phyloP scores from a whole-genome alignment of 2,888 invertebrate species.

The Pseudeuparius sepicola region DNA sequence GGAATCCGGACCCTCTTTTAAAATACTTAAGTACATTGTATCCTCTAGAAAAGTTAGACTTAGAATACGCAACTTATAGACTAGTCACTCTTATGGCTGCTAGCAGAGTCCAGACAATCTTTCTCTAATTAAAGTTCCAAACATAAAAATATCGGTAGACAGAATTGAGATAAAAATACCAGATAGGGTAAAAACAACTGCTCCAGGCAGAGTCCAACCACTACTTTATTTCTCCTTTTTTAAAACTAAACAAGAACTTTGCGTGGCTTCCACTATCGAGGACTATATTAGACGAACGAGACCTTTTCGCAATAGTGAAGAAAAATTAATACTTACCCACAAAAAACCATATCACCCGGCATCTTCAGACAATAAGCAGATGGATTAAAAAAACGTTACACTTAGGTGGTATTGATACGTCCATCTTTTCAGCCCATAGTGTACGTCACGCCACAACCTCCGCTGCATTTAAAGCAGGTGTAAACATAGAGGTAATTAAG shows the following conservation, averaged over 20 bases:
- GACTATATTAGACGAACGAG: constrained; percentile 4
- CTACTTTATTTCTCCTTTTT: constrained; percentile 4
- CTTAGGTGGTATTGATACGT: constrained; percentile 4
- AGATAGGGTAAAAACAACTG: constrained; percentile 9
- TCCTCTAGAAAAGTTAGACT: constrained; percentile 4
- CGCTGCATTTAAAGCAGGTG: constrained; percentile 5
- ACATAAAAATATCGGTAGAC: neutral
- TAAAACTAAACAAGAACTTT: neutral
- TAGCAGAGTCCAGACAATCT: constrained; percentile 6
- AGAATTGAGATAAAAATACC: constrained; percentile 10
- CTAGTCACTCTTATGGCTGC: constrained; percentile 7
- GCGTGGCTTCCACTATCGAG: neutral
- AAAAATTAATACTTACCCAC: constrained; percentile 4
- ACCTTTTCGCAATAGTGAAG: neutral
- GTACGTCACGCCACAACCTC: constrained; percentile 6
- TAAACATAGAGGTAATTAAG: constrained; percentile 5
- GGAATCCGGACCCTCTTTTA: constrained; percentile 7
- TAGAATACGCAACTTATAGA: constrained; percentile 7
- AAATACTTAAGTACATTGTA: constrained; percentile 1
- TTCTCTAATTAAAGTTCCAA: constrained; percentile 7
- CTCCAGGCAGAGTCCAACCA: constrained; percentile 4
- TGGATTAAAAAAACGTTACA: constrained; percentile 3
- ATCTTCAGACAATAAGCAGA: constrained; percentile 5
- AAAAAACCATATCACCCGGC: constrained; percentile 7
- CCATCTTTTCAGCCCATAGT: constrained; percentile 5